phyloP scores from a whole-genome alignment of 2,888 invertebrate species.

The Rugalucina vietnamica region DNA sequence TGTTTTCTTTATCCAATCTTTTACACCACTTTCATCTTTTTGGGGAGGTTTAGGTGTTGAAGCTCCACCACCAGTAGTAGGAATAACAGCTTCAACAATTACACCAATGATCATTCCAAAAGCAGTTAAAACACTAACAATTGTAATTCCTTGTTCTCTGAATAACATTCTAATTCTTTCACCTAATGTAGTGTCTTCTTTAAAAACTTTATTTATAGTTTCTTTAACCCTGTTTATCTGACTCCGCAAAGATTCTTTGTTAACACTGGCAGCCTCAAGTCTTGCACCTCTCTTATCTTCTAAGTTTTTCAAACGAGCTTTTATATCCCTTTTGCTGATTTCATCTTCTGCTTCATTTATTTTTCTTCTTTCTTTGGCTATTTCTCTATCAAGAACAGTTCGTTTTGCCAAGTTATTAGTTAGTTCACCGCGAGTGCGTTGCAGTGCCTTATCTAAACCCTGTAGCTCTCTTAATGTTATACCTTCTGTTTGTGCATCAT shows the following conservation, averaged over 20 bases:
- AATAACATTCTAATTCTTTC: constrained; percentile 43
- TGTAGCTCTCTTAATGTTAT: background rate
- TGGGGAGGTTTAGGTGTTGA: constrained; percentile 11
- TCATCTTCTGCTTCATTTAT: too few species aligned
- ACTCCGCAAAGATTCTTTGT: constrained; percentile 38
- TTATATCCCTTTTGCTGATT: background rate
- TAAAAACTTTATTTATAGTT: constrained; percentile 32
- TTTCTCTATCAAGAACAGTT: background rate
- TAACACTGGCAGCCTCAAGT: constrained; percentile 39
- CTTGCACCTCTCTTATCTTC: constrained; percentile 38
- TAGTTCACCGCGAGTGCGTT: background rate
- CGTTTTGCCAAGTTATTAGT: too few species aligned
- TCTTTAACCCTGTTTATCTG: constrained; percentile 47
- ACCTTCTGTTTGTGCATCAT: background rate
- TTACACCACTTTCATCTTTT: background rate
- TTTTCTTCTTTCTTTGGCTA: too few species aligned
- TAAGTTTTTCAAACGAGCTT: background rate
- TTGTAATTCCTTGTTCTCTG: constrained; percentile 50
- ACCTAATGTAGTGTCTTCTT: constrained; percentile 38
- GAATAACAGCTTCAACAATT: constrained; percentile 41
- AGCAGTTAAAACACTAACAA: constrained; percentile 45
- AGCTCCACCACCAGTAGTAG: background rate
- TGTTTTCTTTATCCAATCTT: constrained; percentile 11
- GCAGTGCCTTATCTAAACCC: background rate
- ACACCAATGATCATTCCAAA: constrained; percentile 47